Evolutionary conservation across 1,140 invertebrate genomes (phyloP).

Genomic region (Penaeus vannamei): DNA sequence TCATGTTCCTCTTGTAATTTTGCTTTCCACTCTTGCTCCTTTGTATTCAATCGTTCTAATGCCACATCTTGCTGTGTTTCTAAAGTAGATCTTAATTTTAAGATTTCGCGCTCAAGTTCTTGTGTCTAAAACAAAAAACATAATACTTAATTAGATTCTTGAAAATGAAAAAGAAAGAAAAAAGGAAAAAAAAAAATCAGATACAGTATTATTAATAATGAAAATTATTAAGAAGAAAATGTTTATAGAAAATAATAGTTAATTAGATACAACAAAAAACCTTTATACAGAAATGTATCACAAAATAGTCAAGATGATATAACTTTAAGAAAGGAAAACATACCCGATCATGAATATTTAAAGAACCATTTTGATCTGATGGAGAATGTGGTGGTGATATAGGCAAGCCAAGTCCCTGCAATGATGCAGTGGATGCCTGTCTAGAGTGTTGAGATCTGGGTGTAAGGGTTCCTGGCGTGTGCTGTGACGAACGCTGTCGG

Average conservation of each 20-base stretch:
- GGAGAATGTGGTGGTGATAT: slow-evolving; percentile 25
- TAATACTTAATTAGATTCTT: not conserved
- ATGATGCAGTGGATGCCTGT: slow-evolving; percentile 61
- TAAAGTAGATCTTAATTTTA: slow-evolving; percentile 60
- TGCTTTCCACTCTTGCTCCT: slow-evolving; percentile 63
- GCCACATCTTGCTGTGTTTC: slow-evolving; percentile 66
- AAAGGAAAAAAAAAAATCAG: not conserved
- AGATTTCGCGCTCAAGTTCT: slow-evolving; percentile 55
- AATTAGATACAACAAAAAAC: no score
- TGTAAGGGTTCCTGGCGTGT: slow-evolving; percentile 58
- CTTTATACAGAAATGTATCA: no score
- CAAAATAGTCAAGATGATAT: no score
- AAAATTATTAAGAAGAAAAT: no score
- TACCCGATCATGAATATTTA: slow-evolving; percentile 29
- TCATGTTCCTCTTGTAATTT: slow-evolving; percentile 50
- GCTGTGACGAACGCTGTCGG: slow-evolving; percentile 62
- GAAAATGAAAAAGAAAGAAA: not conserved
- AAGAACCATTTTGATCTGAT: not conserved
- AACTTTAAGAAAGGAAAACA: no score
- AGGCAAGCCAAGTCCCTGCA: slow-evolving; percentile 42
- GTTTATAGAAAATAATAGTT: no score
- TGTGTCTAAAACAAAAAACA: slow-evolving; percentile 30
- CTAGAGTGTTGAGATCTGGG: slow-evolving; percentile 56
- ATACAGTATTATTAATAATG: no score
- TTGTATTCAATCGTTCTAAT: slow-evolving; percentile 56